These are phyloP conservation scores for Nansenia antarctica DNA, from an alignment of 2,113 vertebrate genomes.

Conservation along the genomic window DNA sequence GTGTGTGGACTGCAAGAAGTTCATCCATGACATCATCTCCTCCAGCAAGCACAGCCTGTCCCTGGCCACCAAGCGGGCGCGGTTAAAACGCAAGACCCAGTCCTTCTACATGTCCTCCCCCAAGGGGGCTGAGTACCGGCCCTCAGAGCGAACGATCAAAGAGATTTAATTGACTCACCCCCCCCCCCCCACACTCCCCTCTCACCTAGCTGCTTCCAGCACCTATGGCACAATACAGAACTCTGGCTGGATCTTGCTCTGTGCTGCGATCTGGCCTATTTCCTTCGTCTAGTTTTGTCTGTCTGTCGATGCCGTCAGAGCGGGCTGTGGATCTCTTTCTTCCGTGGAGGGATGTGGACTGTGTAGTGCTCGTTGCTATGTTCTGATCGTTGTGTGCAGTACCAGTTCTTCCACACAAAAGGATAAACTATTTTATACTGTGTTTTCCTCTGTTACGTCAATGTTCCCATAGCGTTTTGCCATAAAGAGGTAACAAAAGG, in stretches of 20 bases:
- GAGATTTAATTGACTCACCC: slow-evolving; percentile 85
- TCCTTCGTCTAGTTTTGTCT: slow-evolving; percentile 6
- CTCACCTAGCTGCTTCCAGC: slow-evolving; percentile 25
- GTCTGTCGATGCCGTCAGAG: slow-evolving; percentile 10
- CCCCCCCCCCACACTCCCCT: not conserved
- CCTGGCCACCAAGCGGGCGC: slow-evolving; percentile 92
- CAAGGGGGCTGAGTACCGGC: slow-evolving; percentile 84
- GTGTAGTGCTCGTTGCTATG: slow-evolving; percentile 24
- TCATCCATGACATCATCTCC: slow-evolving; percentile 95
- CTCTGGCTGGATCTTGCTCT: slow-evolving; percentile 9
- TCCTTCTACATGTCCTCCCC: slow-evolving; percentile 90
- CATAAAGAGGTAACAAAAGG: slow-evolving; percentile 9
- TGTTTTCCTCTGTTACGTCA: slow-evolving; percentile 21
- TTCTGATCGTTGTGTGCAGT: slow-evolving; percentile 23
- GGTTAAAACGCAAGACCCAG: slow-evolving; percentile 95
- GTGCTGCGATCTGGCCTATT: not conserved
- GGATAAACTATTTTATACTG: slow-evolving; percentile 17
- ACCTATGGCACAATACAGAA: slow-evolving; percentile 35
- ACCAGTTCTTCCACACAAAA: slow-evolving; percentile 37
- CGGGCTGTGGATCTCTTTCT: not conserved
- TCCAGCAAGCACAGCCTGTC: slow-evolving; percentile 95
- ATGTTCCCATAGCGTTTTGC: slow-evolving; percentile 21
- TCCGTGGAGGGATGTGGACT: not conserved
- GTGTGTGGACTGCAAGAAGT: slow-evolving; percentile 98
- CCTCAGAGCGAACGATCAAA: slow-evolving; percentile 94